These are phyloP conservation scores for Pungitius pungitius DNA, from an alignment of 2,113 vertebrate genomes.

Conservation along the genomic window DNA sequence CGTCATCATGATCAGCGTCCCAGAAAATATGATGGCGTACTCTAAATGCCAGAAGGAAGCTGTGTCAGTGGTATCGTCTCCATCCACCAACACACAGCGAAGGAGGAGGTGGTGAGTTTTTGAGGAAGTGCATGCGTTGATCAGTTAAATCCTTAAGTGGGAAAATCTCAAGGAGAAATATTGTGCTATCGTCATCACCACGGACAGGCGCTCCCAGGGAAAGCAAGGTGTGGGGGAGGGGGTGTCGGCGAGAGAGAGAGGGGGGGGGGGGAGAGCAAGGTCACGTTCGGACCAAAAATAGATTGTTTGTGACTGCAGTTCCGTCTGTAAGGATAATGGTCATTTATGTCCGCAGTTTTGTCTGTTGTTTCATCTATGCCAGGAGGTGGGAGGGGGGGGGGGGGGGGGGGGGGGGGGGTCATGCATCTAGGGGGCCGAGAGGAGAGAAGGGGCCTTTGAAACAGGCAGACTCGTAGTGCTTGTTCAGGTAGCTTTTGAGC, in stretches of 20 bases:
- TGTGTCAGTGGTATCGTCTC: constrained; percentile 62
- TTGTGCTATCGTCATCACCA: constrained; percentile 81
- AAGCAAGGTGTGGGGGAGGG: constrained; percentile 33
- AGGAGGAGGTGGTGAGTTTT: constrained; percentile 67
- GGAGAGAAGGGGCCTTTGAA: constrained; percentile 88
- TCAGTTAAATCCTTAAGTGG: constrained; percentile 81
- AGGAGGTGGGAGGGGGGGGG: neutral
- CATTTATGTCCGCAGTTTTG: constrained; percentile 62
- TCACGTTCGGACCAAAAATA: constrained; percentile 74
- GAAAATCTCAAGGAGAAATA: constrained; percentile 78
- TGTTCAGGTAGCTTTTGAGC: constrained; percentile 95
- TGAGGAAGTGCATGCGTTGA: constrained; percentile 81
- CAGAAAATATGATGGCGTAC: constrained; percentile 56
- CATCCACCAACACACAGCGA: constrained; percentile 64
- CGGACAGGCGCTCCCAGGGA: constrained; percentile 57
- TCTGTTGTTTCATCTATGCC: constrained; percentile 50
- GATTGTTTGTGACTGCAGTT: constrained; percentile 70
- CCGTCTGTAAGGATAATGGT: constrained; percentile 61
- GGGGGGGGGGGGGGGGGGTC: constrained; percentile 54
- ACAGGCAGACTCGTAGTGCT: constrained; percentile 95
- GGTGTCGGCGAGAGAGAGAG: constrained; percentile 28
- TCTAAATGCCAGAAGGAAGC: constrained; percentile 70
- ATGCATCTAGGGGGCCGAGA: constrained; percentile 79
- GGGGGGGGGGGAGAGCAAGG: constrained; percentile 60
- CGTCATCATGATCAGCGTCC: constrained; percentile 51